These are phyloP conservation scores for Lipotes vexillifer DNA, from an alignment of 2,113 vertebrate genomes.

Conservation along the genomic window DNA sequence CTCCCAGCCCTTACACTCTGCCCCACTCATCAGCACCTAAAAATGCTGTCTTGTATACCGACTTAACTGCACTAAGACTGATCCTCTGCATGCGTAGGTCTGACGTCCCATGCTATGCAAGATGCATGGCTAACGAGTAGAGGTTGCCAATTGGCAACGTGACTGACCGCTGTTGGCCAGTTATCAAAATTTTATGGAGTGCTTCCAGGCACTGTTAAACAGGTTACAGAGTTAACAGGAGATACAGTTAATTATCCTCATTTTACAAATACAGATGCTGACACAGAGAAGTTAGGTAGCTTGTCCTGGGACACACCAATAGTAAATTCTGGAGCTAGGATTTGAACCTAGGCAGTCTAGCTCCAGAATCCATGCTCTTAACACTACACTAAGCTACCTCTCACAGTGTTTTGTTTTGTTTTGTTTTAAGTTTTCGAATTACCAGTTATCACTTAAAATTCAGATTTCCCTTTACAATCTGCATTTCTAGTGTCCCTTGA, in stretches of 20 bases:
- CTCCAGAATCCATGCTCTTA: not conserved
- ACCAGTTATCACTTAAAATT: not conserved
- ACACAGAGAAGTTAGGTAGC: not conserved
- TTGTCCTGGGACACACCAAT: accelerated
- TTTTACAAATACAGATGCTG: not conserved
- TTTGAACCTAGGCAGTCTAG: slow-evolving; percentile 6
- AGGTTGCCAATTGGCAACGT: not conserved
- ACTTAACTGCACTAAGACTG: not conserved
- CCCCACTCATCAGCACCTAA: not conserved
- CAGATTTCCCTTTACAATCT: not conserved
- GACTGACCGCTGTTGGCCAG: not conserved
- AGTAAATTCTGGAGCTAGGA: not conserved
- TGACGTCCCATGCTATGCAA: not conserved
- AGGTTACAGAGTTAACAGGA: not conserved
- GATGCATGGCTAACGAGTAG: not conserved
- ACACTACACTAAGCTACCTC: not conserved
- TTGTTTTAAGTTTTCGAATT: not conserved
- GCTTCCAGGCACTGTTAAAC: not conserved
- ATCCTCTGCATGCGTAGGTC: not conserved
- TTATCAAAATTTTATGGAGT: not conserved
- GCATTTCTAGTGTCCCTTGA: not conserved
- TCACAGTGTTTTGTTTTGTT: not conserved
- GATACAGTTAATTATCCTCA: not conserved
- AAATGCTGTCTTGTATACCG: not conserved
- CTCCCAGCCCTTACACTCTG: not conserved